Base-by-base conservation (phyloP, 2,888 invertebrate species). In the Leptothorax acervorum region DNA sequence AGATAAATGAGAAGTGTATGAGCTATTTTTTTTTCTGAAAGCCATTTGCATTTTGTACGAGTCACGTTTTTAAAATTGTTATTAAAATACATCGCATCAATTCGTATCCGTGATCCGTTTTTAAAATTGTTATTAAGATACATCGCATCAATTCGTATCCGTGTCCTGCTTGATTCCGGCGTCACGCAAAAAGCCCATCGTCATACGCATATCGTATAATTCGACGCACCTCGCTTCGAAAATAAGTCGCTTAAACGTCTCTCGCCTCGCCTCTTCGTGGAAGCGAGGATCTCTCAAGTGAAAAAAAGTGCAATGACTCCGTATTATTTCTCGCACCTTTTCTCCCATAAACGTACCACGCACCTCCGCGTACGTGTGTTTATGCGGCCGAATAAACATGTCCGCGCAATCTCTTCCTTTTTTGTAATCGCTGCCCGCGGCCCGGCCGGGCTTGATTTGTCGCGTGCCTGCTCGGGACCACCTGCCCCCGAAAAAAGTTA, bases 381-480 rank as follows among this genome's bases (percentile, higher is more conserved):
- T 60, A 60, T 60, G 71, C 18, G 79, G 23, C 60, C 73, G 73
- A 81, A 81, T 81, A 81, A 81, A 81, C 79, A 81, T 81, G 79
- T 81, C 73, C 79, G 79, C 79, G 79, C 79, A 81, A 81, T 81
- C 73, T 73, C 73, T 71, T 71, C 48, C 39, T 51, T 79, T 79
- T 79, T 81, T 81, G 60, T 51, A 81, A 81, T 81, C 79, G 85
- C 83, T 85, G 86, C 83, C 84, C 86, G 55, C 65, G 85, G 75
- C 71, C 85, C 75, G 86, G 81, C 85, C 86, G 88, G 88, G 90
- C 92, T 92, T 91, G 93, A 93, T 94, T 94, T 94, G 93, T 94
- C 94, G 93, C 94, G 94, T 94, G 94, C 92, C 93, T 88, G 89
- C 84, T 83, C 84, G 81, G 70, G 84, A 87, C 89, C 93, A 94